Evolutionary conservation across 2,888 invertebrate species (phyloP), one percentile per base, ranked within the genome.

Genomic region (Amitus sp.): DNA sequence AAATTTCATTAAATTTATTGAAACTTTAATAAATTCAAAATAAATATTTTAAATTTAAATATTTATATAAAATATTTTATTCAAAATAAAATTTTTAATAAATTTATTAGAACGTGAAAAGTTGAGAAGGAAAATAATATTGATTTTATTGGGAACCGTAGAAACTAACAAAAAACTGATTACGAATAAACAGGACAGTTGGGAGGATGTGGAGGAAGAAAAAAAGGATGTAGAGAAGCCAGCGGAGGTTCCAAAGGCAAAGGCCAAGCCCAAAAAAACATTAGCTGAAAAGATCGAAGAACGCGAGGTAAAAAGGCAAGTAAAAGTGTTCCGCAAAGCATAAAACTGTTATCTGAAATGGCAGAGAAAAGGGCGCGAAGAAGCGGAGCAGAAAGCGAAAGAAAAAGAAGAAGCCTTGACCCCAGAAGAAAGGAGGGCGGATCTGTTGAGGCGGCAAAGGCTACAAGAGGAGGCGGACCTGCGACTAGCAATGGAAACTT

Each of bases 161-260:
- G 4, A 27, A 27, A 27, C 4, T 27, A 27, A 27, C 9, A 27
- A 6, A 27, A 27, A 27, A 27, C 4, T 33, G 9, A n/a, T 5
- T 33, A 27, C 13, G 7, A 39, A 13, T 42, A 46, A 66, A 74
- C 83, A 96, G 95, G 96, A 96, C 77, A 94, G 91, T 82, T 96
- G 96, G 96, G 96, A 96, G 81, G 95, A 95, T 84, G 94, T 92
- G 39, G 91, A 93, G 70, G 90, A 89, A 76, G 94, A 94, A 74
- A 90, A 92, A 74, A 90, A 90, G 76, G 91, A 90, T 76, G 89
- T 90, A 73, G 90, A 90, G 68, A 90, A 90, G 75, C 69, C 87
- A 86, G 75, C 88, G 88, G 86, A 87, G 69, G 79, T 76, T 48
- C 84, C 86, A 63, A 87, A 88, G 73, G 84, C 87, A 13, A 87